Evolutionary conservation across 2,888 invertebrate species (phyloP), one percentile per base, ranked within the genome.

Genomic region (Selenia dentaria): DNA sequence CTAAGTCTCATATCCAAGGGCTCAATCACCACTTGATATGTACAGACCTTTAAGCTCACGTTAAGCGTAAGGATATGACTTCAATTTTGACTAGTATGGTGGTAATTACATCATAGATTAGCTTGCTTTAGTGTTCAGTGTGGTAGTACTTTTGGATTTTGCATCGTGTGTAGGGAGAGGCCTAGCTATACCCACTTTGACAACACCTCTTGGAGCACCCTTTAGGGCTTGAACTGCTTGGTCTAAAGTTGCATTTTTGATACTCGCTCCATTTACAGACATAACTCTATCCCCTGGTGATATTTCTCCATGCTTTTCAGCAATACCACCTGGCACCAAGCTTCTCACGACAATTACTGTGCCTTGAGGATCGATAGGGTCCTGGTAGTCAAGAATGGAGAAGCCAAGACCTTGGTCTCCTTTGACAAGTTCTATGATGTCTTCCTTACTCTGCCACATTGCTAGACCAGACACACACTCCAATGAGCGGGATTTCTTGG

Each of bases 281-380:
- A 97, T 93, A 13, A 97, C 93, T 58, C 99, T 92, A 85, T 99
- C 99, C 13, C 99, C 99, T 0, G 99, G 99, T 61, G 97, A 96
- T 55, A 99, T 94, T 48, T 97, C 94, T 26, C 98, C 98, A 75
- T 98, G 97, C 59, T 95, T 94, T 86, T 98, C 98, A 9, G 99
- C 99, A n/a, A 97, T 96, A 22, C 99, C 99, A 45, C 98, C 98
- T 20, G 99, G 99, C 42, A 99, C 99, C 59, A 99, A 92, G 75
- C 98, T 98, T 67, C 98, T 94, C 64, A 99, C 97, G 55, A 99
- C 98, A 83, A 99, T 99, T 62, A 99, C 98, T 60, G 98, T 98
- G 70, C 98, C 97, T 69, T 95, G 95, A 43, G 97, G 94, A 91
- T 99, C 98, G 73, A 98, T 92, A 26, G 99, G 99, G 90, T 99